phyloP scores from a whole-genome alignment of 2,113 vertebrate genomes.

The Pituophis catenifer region DNA sequence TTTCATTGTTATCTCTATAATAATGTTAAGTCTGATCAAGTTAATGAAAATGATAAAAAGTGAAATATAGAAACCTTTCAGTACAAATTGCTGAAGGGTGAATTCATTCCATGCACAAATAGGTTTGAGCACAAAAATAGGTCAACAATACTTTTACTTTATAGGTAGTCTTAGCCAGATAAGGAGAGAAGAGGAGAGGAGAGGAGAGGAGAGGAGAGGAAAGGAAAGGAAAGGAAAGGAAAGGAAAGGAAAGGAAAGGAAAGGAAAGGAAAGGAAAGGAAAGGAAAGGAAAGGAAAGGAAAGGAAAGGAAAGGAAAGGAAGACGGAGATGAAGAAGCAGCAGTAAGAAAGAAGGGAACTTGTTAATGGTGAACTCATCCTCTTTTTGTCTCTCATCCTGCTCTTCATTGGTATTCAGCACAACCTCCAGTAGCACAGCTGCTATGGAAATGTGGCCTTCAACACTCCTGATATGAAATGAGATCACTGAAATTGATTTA shows the following conservation, averaged over 20 bases:
- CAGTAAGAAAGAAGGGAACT: neutral
- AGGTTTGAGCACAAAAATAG: neutral
- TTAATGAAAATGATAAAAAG: neutral
- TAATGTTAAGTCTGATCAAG: neutral
- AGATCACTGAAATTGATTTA: neutral
- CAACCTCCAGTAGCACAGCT: neutral
- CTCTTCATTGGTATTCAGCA: neutral
- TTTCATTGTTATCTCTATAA: neutral
- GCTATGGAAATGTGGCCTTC: neutral
- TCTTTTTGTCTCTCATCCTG: neutral
- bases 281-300: neutral
- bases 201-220: no score
- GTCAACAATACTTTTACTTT: neutral
- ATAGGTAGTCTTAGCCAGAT: neutral
- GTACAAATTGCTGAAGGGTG: neutral
- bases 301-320: neutral
- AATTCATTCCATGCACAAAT: neutral
- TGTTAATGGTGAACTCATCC: neutral
- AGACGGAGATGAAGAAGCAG: rapidly evolving
- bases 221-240: neutral
- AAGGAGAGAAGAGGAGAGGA: no score
- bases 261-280: neutral
- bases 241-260: neutral
- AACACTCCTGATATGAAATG: neutral
- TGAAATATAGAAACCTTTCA: neutral